phyloP scores from a whole-genome alignment of 1,140 invertebrate genomes.

The Planococcus citri region DNA sequence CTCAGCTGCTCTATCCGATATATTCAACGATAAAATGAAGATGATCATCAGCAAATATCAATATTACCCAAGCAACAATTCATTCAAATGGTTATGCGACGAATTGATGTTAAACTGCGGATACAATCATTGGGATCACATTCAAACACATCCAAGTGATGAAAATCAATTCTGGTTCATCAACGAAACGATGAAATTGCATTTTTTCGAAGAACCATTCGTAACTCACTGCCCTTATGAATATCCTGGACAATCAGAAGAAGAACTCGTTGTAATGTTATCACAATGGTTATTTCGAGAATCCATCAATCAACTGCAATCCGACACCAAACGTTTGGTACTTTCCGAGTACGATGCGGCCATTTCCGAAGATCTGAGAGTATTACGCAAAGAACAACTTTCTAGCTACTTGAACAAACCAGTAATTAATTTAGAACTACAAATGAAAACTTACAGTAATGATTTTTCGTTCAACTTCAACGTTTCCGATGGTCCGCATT shows the following conservation, averaged over 20 bases:
- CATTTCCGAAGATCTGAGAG: neutral
- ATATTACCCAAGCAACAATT: neutral
- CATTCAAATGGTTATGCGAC: neutral
- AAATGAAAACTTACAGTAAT: neutral
- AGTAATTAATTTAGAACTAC: neutral
- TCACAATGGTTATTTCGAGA: constrained; percentile 2
- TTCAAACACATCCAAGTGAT: neutral
- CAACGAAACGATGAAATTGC: neutral
- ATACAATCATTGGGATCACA: neutral
- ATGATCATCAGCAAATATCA: neutral
- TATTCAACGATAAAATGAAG: neutral
- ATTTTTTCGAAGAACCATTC: neutral
- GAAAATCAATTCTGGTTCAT: constrained; percentile 11
- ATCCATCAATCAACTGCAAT: neutral
- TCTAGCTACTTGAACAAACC: neutral
- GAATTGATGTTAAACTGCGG: neutral
- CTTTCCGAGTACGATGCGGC: neutral
- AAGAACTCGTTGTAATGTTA: neutral
- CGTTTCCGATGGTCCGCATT: neutral
- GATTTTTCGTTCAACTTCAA: neutral
- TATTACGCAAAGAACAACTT: neutral
- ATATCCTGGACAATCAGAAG: neutral
- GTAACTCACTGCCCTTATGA: neutral
- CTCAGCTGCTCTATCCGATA: neutral
- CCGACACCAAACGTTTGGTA: neutral